Percentiles rank a stretch among this genome's conserved stretches.
Evolutionary conservation across 2,797 vertebrate species (phyloP).

Genomic region (Percopsis omiscomaycus): DNA sequence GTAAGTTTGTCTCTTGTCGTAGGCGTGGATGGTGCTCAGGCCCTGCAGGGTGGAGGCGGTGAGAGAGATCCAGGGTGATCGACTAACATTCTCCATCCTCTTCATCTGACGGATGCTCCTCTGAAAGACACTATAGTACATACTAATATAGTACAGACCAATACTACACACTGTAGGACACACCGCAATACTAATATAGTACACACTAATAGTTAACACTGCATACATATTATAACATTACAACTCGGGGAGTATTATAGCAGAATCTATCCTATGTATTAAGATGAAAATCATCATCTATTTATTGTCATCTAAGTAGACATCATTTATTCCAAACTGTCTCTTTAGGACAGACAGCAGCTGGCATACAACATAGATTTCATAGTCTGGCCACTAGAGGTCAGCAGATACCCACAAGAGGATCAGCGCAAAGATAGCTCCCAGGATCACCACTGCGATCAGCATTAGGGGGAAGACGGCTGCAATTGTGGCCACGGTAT

Average conservation of each 20-base stretch:
- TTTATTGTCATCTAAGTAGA: too few relatives aligned
- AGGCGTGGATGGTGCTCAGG: constrained; percentile 80
- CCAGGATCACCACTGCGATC: constrained; percentile 56
- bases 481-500: constrained; percentile 68
- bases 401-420: constrained; percentile 66
- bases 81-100: constrained; percentile 81
- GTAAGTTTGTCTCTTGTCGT: constrained; percentile 69
- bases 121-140: constrained; percentile 72
- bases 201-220: too few relatives aligned
- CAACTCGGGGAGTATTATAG: too few relatives aligned
- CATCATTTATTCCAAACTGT: too few relatives aligned
- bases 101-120: constrained; percentile 78
- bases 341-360: too few relatives aligned
- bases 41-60: constrained; percentile 79
- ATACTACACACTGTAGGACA: too few relatives aligned
- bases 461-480: constrained; percentile 78
- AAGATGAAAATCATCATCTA: too few relatives aligned
- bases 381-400: background rate
- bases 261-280: too few relatives aligned
- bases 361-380: background rate
- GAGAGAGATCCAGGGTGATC: constrained; percentile 80
- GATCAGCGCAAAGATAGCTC: constrained; percentile 57
- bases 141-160: background rate
- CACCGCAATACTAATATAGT: too few relatives aligned
- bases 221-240: too few relatives aligned